phyloP scores from a whole-genome alignment of 92 coral and sea anemone species.

The Anthopleura xanthogrammica region DNA sequence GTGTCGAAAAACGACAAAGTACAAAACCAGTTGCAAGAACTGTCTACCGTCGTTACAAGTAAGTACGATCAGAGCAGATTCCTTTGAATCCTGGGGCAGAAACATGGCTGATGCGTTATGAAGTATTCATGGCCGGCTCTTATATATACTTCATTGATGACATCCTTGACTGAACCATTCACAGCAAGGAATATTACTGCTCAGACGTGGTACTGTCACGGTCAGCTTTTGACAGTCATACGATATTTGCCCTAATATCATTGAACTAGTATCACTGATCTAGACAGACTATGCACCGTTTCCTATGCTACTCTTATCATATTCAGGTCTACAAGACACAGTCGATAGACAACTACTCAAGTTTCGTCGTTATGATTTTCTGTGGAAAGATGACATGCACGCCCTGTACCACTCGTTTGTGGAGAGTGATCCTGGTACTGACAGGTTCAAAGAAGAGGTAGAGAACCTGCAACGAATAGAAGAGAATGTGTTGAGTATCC shows the following conservation, averaged over 20 bases:
- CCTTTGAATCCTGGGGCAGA: too few relatives aligned
- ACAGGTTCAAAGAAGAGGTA: conserved; percentile 76
- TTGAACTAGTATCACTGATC: too few relatives aligned
- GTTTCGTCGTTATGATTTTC: conserved; percentile 94
- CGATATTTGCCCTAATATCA: too few relatives aligned
- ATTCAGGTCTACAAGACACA: conserved; percentile 78
- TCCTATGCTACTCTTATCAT: background rate
- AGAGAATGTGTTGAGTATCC: conserved; percentile 74
- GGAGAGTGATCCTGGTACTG: conserved; percentile 87
- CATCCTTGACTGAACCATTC: too few relatives aligned
- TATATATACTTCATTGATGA: background rate
- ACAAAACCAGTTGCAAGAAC: conserved; percentile 43
- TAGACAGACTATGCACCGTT: background rate
- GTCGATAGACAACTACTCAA: conserved; percentile 87
- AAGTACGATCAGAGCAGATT: conserved; percentile 10
- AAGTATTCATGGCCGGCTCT: too few relatives aligned
- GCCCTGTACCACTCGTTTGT: conserved; percentile 89
- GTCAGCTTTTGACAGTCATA: too few relatives aligned
- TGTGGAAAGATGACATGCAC: conserved; percentile 99
- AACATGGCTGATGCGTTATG: too few relatives aligned
- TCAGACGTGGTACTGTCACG: too few relatives aligned
- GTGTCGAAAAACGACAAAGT: conserved; percentile 69
- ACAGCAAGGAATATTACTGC: too few relatives aligned
- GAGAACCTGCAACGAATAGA: conserved; percentile 89
- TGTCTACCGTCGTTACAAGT: conserved; percentile 83